Evolutionary conservation across 1,140 invertebrate genomes (phyloP), one percentile per base, ranked within the genome.

Genomic region (Bombus affinis): DNA sequence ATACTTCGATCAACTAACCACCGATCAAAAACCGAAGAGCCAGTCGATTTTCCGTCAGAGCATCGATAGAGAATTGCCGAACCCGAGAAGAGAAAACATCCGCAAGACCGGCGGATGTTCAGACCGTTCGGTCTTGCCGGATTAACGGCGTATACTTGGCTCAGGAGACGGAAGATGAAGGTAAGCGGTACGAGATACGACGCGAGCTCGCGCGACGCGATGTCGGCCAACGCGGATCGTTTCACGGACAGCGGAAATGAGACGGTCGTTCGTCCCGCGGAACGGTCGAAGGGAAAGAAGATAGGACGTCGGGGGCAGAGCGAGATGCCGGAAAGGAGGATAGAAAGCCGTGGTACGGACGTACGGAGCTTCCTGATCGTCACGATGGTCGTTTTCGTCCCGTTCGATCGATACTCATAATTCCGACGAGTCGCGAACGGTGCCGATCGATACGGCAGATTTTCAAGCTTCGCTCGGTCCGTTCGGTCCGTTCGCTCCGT

Each of bases 361-460:
- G 70, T 65, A 72, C 83, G 59, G 44, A 89, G 88, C 79, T 88
- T 89, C 59, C 87, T 81, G 88, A 88, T 89, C 87, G 88, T 72
- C 83, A 53, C 75, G 79, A 18, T 71, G 87, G 74, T 82, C 77
- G 88, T 89, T 81, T 79, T 83, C 87, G 71, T 75, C 10, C 62
- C 80, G 84, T 81, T 90, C 89, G 80, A 90, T 90, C 89, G 89
- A 88, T 88, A 79, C 22, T 74, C 86, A 83, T 86, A 88, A 90
- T 90, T 90, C 89, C 70, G 80, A 73, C 53, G 35, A 88, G 75
- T 89, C 86, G 76, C 83, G 85, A 57, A 70, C 71, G 86, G 81
- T 71, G 78, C 53, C 77, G 89, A 90, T 90, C 89, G 89, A 90
- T 90, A 87, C 57, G 85, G 70, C 78, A 81, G 88, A 87, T 90